Evolutionary conservation across 2,888 invertebrate species (phyloP), one percentile per base, ranked within the genome.

Genomic region (Scaptodrosophila latifasciaeformis): DNA sequence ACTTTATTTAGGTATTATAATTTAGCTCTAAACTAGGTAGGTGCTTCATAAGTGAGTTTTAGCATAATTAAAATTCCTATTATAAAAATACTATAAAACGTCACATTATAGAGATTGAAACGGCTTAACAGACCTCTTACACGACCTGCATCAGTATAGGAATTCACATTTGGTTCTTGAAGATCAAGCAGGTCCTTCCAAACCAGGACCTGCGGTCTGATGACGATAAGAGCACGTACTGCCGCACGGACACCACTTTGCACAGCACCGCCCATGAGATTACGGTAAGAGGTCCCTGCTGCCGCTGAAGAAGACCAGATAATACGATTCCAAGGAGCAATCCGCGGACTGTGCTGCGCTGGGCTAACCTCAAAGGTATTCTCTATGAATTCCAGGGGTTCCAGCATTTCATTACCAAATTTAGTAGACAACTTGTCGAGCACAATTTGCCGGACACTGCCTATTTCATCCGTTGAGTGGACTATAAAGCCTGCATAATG

Each of bases 241-340:
- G 86, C 86, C 3, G 86, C 83, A 42, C 85, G 67, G 1, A 84
- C 31, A 0, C 86, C 86, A 53, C 85, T 86, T 54, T 86, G 84
- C 0, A 86, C 84, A 0, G 85, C 85, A 0, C 86, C 86, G 2
- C 81, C 81, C 44, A 86, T 62, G n/a, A 72, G 66, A n/a, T 83
- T 85, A 13, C 86, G 83, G 65, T 82, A 82, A 21, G 51, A 65
- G 29, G 81, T 83, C 12, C 79, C 83, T 1, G 66, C 67, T 2
- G 80, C 65, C 2, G 84, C 67, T 1, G 86, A 86, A 3, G 84
- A 80, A 2, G 83, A 81, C 84, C 84, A 86, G 13, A 86, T 69
- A 2, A 86, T 49, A 0, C 85, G 82, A 49, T 82, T 64, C 83
- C 84, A 86, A 1, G 86, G 82, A 9, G 57, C 71, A 0, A 76